Evolutionary conservation across 2,888 invertebrate species (phyloP), one percentile per base, ranked within the genome.

Genomic region (Helleia helle): DNA sequence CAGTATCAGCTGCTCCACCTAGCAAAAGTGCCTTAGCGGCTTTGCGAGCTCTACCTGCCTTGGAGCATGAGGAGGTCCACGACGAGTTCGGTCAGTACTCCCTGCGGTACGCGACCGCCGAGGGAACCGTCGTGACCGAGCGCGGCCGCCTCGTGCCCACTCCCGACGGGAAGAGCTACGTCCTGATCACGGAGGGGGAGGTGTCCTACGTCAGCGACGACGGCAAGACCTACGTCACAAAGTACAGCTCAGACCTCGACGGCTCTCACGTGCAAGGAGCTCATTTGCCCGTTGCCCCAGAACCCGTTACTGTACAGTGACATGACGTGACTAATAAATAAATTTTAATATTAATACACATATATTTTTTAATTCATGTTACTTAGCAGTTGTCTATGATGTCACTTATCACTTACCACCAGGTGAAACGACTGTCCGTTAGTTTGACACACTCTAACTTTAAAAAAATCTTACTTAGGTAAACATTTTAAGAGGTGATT

Each of bases 151-250:
- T 71, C 5, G 57, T 67, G 9, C 65, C 59, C 5, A 55, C 55
- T 13, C 42, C 56, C n/a, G 56, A 56, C 28, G 63, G 64, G 4
- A 22, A 48, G 22, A 22, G 22, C 1, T 53, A 63, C 28, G 71
- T 70, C 4, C 59, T 73, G 18, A 53, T 70, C 6, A 46, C 58
- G 1, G 71, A 73, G 38, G 72, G 74, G 2, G 64, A 73, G 47
- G 60, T 63, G 25, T 62, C 63, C 8, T 76, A 58, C 56, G 52
- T 69, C 2, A 62, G 67, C 0, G 62, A 65, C 18, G 71, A 73
- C 34, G 72, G 72, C 31, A 22, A 22, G 22, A 61, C 58, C 13
- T 71, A 71, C 54, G 51, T 66, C 42, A 70, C 69, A 1, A 68
- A 68, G 46, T 73, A 69, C 52, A 52, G 53, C 14, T 63, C 71